phyloP scores from a whole-genome alignment of 1,140 invertebrate species.

The Parapsyche elsis region DNA sequence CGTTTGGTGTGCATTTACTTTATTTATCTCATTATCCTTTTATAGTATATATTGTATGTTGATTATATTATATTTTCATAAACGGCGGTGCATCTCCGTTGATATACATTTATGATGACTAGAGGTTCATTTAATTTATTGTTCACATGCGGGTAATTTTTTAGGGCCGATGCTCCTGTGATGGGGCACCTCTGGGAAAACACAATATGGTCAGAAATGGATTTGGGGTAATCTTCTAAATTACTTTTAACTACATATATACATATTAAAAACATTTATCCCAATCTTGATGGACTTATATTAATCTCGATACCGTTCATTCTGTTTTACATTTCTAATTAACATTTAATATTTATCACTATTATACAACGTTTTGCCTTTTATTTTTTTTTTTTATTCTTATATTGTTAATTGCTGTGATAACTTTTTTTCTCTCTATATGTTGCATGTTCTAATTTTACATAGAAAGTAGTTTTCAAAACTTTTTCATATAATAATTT shows the following conservation, averaged over 20 bases:
- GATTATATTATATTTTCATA: constrained; percentile 6
- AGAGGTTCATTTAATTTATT: neutral
- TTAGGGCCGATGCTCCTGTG: constrained; percentile 96
- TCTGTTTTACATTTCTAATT: neutral
- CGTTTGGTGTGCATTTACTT: no score
- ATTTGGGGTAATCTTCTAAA: constrained; percentile 74
- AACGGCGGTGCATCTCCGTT: neutral
- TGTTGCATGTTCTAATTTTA: neutral
- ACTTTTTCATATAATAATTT: neutral
- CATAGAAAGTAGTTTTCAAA: neutral
- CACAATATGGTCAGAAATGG: constrained; percentile 81
- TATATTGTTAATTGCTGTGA: neutral
- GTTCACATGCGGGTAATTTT: constrained; percentile 56
- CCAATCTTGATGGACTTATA: neutral
- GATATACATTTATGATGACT: no score
- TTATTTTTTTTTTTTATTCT: neutral
- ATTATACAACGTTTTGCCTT: neutral
- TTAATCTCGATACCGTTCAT: neutral
- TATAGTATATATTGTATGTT: no score
- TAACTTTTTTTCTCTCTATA: neutral
- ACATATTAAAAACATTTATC: neutral
- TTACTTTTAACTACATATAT: constrained; percentile 25
- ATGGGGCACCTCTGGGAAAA: constrained; percentile 95
- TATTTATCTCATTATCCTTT: no score
- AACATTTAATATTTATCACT: neutral